Conservation (phyloP, 2,888 invertebrate genomes). For the Oligia strigilis region DNA sequence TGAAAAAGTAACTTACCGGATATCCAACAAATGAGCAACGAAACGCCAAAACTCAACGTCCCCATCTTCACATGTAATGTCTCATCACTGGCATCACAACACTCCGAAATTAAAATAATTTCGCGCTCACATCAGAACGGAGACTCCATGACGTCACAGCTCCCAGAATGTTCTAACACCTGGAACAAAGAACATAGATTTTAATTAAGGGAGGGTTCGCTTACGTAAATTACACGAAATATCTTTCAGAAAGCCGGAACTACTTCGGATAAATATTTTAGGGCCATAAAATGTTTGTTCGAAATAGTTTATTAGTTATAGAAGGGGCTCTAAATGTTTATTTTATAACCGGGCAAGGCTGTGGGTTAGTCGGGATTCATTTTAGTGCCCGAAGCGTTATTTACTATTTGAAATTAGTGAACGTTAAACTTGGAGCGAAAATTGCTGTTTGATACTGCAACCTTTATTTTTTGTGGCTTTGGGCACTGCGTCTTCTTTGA, state of each 20-base stretch:
- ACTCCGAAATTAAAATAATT: constrained; percentile 51
- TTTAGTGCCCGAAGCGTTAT: constrained; percentile 59
- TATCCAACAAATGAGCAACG: constrained; percentile 81
- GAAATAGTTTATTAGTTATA: constrained; percentile 68
- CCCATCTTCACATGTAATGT: constrained; percentile 76
- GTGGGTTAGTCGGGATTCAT: constrained; percentile 58
- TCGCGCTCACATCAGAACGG: constrained; percentile 50
- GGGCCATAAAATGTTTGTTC: constrained; percentile 61
- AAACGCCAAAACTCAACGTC: constrained; percentile 73
- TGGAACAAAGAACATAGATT: constrained; percentile 81
- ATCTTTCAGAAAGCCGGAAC: constrained; percentile 57
- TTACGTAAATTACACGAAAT: constrained; percentile 62
- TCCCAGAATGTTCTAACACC: constrained; percentile 69
- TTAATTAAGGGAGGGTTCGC: constrained; percentile 59
- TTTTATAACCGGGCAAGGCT: constrained; percentile 61
- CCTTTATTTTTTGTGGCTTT: constrained; percentile 9
- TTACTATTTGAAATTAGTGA: constrained; percentile 57
- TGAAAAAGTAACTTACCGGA: constrained; percentile 75
- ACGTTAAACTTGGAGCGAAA: constrained; percentile 45
- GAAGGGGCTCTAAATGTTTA: constrained; percentile 60
- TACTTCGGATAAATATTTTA: constrained; percentile 67
- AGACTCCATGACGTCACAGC: constrained; percentile 63
- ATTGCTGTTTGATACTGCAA: constrained; percentile 36
- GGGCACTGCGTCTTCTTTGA: neutral
- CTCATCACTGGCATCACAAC: constrained; percentile 65